A percentile compares a stretch with the other conserved stretches of the same genome.
Conservation (phyloP, 2,113 vertebrate species). For the Dendropsophus ebraccatus region DNA sequence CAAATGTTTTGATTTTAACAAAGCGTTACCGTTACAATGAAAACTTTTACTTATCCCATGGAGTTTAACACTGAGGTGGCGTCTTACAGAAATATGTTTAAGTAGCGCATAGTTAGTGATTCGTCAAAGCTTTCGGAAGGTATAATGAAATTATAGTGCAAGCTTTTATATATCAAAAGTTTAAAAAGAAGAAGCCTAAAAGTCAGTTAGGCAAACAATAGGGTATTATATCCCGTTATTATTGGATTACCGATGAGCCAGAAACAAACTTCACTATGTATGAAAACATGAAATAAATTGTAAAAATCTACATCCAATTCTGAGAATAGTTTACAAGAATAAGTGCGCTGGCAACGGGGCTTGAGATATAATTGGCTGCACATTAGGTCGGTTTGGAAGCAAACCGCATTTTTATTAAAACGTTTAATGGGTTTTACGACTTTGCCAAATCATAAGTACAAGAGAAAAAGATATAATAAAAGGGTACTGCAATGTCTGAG, state of each 20-base stretch:
- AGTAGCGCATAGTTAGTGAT: not conserved
- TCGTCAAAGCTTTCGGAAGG: not conserved
- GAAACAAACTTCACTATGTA: not conserved
- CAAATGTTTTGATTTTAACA: slow-evolving; percentile 65
- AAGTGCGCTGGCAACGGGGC: not conserved
- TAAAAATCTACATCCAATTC: not conserved
- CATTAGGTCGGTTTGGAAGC: not conserved
- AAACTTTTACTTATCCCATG: slow-evolving; percentile 72
- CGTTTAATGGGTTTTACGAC: not conserved
- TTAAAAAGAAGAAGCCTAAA: not conserved
- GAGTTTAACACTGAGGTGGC: slow-evolving; percentile 61
- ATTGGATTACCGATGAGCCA: not conserved
- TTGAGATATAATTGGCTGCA: slow-evolving; percentile 42
- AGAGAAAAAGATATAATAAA: slow-evolving; percentile 2
- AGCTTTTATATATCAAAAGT: not conserved
- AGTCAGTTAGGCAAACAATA: slow-evolving; percentile 28
- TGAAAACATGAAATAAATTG: slow-evolving; percentile 23
- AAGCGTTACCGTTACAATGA: slow-evolving; percentile 64
- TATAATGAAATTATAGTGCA: not conserved
- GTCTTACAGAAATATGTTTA: not conserved
- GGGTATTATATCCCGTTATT: slow-evolving; percentile 15
- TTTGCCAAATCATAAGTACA: not conserved
- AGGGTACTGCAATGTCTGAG: not conserved
- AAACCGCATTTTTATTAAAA: slow-evolving; percentile 20
- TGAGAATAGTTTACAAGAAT: slow-evolving; percentile 23